Conservation (phyloP, 2,797 vertebrate genomes). For the Lacerta bilineata region DNA sequence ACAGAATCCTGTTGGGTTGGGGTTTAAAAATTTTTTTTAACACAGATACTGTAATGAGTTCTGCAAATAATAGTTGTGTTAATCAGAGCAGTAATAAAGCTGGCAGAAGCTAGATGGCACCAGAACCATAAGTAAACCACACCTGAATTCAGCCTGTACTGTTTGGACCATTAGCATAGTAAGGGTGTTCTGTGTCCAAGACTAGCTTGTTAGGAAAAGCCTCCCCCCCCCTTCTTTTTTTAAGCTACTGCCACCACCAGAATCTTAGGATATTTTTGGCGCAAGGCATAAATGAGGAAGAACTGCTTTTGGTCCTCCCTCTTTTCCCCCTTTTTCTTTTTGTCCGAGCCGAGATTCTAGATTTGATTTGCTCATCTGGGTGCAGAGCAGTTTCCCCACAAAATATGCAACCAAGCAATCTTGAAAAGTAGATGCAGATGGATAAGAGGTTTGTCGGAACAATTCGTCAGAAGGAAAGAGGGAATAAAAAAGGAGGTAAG, state of each 20-base stretch:
- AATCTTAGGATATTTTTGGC: too few relatives aligned
- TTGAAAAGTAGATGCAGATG: not conserved
- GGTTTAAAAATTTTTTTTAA: too few relatives aligned
- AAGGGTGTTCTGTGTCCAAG: not conserved
- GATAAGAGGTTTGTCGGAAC: not conserved
- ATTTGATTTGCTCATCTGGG: not conserved
- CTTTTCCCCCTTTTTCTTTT: not conserved
- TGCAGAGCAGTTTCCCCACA: not conserved
- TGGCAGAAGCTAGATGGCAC: slow-evolving; percentile 16
- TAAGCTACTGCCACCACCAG: too few relatives aligned
- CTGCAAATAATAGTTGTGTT: not conserved
- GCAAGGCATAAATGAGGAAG: too few relatives aligned
- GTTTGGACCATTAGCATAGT: not conserved
- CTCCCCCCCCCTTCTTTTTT: too few relatives aligned
- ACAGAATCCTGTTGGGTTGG: not conserved
- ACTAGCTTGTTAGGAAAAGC: not conserved
- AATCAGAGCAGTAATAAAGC: not conserved
- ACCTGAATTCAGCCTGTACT: not conserved
- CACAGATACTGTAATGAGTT: not conserved
- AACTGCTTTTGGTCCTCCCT: not conserved
- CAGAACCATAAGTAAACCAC: not conserved
- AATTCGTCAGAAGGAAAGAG: not conserved
- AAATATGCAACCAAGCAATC: not conserved
- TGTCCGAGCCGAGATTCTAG: not conserved
- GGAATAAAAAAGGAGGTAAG: too few relatives aligned